Conservation (phyloP, 2,113 vertebrate species). For the Hirundichthys speculiger region DNA sequence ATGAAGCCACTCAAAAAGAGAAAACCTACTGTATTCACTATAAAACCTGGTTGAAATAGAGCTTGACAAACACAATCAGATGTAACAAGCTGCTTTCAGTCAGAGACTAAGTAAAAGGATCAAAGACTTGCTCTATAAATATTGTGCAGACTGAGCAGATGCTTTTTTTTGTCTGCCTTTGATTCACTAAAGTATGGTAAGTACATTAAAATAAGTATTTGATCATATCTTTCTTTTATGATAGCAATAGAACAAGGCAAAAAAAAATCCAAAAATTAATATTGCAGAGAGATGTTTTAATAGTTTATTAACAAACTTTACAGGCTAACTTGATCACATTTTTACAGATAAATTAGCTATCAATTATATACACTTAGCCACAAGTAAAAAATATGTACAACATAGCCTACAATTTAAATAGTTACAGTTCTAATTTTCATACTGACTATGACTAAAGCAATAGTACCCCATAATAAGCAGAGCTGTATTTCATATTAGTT, state of each 20-base stretch:
- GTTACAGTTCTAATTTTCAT: background rate
- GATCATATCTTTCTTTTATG: conserved; percentile 13
- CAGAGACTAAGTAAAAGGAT: conserved; percentile 18
- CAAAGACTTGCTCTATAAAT: conserved; percentile 22
- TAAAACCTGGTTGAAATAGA: background rate
- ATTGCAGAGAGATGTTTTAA: conserved; percentile 5
- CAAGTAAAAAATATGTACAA: conserved; percentile 2
- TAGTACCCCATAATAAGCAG: background rate
- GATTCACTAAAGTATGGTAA: conserved; percentile 7
- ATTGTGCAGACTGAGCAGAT: conserved; percentile 3
- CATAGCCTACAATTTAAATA: background rate
- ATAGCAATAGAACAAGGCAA: conserved; percentile 45
- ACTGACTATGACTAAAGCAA: conserved; percentile 5
- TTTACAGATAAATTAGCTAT: conserved; percentile 8
- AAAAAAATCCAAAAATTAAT: conserved; percentile 9
- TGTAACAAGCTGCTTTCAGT: conserved; percentile 7
- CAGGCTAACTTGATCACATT: conserved; percentile 5
- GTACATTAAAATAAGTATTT: conserved; percentile 2
- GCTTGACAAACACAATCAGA: conserved; percentile 1
- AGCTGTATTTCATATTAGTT: conserved; percentile 20
- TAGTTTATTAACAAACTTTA: too few relatives aligned
- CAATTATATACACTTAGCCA: conserved; percentile 15
- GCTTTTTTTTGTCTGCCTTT: conserved; percentile 13
- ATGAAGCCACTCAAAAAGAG: conserved; percentile 7
- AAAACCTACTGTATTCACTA: background rate